Conservation (phyloP, 2,113 vertebrate species). For the Sapayoa aenigma region DNA sequence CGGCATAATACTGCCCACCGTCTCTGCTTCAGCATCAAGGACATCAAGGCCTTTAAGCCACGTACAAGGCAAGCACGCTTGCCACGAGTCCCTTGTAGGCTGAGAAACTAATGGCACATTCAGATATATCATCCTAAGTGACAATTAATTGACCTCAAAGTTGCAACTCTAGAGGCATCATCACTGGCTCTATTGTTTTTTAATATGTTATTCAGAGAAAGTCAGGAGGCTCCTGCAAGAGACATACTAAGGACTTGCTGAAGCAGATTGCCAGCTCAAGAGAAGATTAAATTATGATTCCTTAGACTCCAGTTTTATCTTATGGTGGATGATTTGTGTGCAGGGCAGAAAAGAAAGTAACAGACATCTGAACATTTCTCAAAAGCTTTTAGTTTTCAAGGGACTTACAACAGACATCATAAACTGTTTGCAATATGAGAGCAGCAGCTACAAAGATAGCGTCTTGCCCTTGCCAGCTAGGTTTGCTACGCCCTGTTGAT, state of each 20-base stretch:
- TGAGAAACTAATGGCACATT: not conserved
- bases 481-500: not conserved
- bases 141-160: slow-evolving; percentile 53
- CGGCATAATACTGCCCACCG: not conserved
- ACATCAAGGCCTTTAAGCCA: not conserved
- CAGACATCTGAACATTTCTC: not conserved
- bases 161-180: not conserved
- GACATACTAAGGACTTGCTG: not conserved
- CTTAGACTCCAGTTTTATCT: slow-evolving; percentile 18
- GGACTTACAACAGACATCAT: slow-evolving; percentile 10
- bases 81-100: not conserved
- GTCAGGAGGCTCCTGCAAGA: slow-evolving; percentile 8
- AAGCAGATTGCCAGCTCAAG: slow-evolving; percentile 14
- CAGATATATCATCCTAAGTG: slow-evolving; percentile 27
- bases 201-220: slow-evolving; percentile 31
- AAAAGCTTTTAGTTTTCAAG: slow-evolving; percentile 28
- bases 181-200: slow-evolving; percentile 5
- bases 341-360: not conserved
- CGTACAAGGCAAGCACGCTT: not conserved
- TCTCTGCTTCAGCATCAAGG: not conserved
- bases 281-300: slow-evolving; percentile 41
- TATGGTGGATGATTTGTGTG: not conserved
- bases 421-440: not conserved
- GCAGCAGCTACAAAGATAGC: not conserved
- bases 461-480: not conserved